Percentiles rank a stretch among this genome's conserved stretches.
Evolutionary conservation across 2,888 invertebrate species (phyloP).

Genomic region (Sipunculus nudus): DNA sequence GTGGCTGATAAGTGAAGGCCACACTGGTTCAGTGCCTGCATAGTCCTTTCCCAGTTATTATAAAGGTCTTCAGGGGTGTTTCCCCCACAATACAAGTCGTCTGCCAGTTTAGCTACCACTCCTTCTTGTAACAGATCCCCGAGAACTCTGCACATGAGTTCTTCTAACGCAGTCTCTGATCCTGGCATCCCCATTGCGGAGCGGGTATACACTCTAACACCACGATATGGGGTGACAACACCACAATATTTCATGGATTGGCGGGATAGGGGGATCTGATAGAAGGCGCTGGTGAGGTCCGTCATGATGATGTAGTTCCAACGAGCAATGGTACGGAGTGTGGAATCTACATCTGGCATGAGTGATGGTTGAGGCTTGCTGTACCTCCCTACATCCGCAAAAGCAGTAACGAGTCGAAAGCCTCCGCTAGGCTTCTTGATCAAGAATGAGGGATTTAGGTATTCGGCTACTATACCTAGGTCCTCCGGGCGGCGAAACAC

Average conservation of each 20-base stretch:
- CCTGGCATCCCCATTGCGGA: constrained; percentile 48
- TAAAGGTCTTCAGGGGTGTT: too few relatives aligned
- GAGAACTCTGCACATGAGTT: constrained; percentile 40
- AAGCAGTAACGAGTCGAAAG: constrained; percentile 38
- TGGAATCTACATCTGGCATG: constrained; percentile 22
- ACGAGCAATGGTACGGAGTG: constrained; percentile 29
- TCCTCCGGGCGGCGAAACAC: constrained; percentile 37
- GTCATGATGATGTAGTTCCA: constrained; percentile 42
- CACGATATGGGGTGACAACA: constrained; percentile 40
- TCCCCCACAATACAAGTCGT: constrained; percentile 32
- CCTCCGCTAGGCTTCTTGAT: constrained; percentile 29
- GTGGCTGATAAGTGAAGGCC: constrained; percentile 17
- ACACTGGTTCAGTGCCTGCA: constrained; percentile 15
- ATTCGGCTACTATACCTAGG: constrained; percentile 33
- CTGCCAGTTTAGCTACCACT: constrained; percentile 30
- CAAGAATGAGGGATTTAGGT: constrained; percentile 45
- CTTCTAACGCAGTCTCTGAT: constrained; percentile 42
- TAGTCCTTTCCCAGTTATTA: constrained; percentile 18
- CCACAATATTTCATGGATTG: constrained; percentile 44
- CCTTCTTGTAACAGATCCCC: constrained; percentile 28
- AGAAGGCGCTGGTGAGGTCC: constrained; percentile 38
- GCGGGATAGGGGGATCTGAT: constrained; percentile 39
- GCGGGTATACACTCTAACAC: constrained; percentile 38
- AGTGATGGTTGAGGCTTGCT: constrained; percentile 43
- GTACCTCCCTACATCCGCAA: constrained; percentile 39